Conservation (phyloP, 2,797 vertebrate species). For the Argentina silus region DNA sequence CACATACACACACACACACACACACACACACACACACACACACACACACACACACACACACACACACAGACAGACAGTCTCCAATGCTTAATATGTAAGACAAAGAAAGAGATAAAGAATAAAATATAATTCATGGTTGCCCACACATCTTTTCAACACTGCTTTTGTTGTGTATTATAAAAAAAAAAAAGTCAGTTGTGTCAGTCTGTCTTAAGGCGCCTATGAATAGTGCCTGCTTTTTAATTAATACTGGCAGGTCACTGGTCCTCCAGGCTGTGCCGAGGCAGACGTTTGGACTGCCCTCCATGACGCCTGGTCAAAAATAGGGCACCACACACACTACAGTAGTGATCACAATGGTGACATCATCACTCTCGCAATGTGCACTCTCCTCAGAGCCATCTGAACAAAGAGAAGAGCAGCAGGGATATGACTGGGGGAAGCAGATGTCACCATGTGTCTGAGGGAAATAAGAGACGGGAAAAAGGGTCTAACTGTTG, state of each 20-base stretch:
- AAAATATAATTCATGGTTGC: constrained; percentile 18
- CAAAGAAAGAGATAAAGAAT: not conserved
- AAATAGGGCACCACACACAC: constrained; percentile 79
- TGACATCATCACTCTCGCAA: constrained; percentile 77
- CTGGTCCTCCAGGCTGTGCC: constrained; percentile 70
- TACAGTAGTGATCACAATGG: constrained; percentile 77
- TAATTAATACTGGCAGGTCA: constrained; percentile 82
- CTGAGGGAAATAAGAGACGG: constrained; percentile 72
- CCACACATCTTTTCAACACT: constrained; percentile 15
- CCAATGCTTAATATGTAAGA: not conserved
- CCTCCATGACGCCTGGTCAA: constrained; percentile 78
- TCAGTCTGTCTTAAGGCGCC: constrained; percentile 60
- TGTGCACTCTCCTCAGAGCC: constrained; percentile 37
- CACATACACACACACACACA: too few species aligned
- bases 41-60: too few species aligned
- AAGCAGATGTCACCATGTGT: constrained; percentile 78
- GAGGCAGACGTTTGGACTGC: constrained; percentile 73
- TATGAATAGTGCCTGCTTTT: constrained; percentile 69
- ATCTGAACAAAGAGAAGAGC: constrained; percentile 78
- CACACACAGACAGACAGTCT: too few species aligned
- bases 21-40: too few species aligned
- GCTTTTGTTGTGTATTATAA: constrained; percentile 2
- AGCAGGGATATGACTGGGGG: constrained; percentile 60
- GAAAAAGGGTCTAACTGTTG: constrained; percentile 58
- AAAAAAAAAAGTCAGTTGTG: constrained; percentile 38